phyloP scores from a whole-genome alignment of 1,140 invertebrate genomes.

The Rhagoletis pomonella region DNA sequence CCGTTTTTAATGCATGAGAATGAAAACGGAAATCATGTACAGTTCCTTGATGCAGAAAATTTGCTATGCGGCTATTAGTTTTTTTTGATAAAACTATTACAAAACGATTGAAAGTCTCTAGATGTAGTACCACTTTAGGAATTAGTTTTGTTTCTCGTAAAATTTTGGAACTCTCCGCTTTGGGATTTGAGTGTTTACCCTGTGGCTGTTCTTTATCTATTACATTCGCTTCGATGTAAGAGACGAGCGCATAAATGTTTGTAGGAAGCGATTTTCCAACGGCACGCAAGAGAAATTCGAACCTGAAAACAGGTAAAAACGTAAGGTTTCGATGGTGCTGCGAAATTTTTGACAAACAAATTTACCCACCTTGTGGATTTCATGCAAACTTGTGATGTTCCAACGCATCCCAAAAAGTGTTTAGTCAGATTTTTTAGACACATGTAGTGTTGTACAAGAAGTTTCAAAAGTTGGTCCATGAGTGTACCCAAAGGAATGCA shows the following conservation, averaged over 20 bases:
- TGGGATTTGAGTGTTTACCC: slow-evolving; percentile 66
- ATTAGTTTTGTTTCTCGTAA: slow-evolving; percentile 78
- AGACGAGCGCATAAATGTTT: slow-evolving; percentile 77
- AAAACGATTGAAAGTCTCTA: slow-evolving; percentile 79
- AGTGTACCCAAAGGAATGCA: slow-evolving; percentile 65
- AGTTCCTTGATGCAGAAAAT: slow-evolving; percentile 76
- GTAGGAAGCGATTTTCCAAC: slow-evolving; percentile 77
- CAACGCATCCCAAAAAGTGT: slow-evolving; percentile 63
- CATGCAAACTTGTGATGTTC: slow-evolving; percentile 55
- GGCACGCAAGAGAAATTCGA: slow-evolving; percentile 76
- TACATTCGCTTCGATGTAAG: slow-evolving; percentile 76
- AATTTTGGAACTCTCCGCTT: slow-evolving; percentile 76
- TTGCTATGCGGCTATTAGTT: slow-evolving; percentile 76
- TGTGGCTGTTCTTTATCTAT: slow-evolving; percentile 63
- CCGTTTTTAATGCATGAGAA: slow-evolving; percentile 74
- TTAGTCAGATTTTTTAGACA: slow-evolving; percentile 68
- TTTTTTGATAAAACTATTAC: slow-evolving; percentile 78
- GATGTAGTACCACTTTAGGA: slow-evolving; percentile 77
- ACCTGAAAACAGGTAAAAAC: slow-evolving; percentile 70
- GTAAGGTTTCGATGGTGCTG: neutral
- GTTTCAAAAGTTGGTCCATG: slow-evolving; percentile 67
- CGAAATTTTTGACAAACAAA: neutral
- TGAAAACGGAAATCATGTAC: slow-evolving; percentile 78
- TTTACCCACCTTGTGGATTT: slow-evolving; percentile 65
- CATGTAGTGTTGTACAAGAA: slow-evolving; percentile 68